Evolutionary conservation across 2,797 vertebrate species (phyloP).

Genomic region (Danio choprae): DNA sequence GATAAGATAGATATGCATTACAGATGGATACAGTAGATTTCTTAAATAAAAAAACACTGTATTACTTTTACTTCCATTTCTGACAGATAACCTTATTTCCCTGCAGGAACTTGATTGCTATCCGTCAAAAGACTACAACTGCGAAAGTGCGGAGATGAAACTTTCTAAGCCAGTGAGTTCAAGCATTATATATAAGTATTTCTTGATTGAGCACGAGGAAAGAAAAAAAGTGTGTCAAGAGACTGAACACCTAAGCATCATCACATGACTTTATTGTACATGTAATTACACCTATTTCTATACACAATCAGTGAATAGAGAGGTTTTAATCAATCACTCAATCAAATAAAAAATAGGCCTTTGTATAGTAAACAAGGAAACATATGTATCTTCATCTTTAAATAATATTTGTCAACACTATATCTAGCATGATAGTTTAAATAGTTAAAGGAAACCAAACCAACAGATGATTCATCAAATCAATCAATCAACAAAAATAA

Average conservation of each 20-base stretch:
- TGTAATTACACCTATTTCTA: background rate
- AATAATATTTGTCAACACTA: too few species aligned
- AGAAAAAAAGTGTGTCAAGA: background rate
- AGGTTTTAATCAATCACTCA: too few species aligned
- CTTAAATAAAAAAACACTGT: background rate
- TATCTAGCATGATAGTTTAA: too few species aligned
- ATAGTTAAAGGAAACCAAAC: too few species aligned
- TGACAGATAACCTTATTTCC: slow-evolving; percentile 6
- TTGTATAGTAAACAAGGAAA: too few species aligned
- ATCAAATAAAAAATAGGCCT: too few species aligned
- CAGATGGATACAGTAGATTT: background rate
- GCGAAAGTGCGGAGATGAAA: slow-evolving; percentile 59
- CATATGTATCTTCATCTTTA: too few species aligned
- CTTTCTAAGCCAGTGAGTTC: slow-evolving; percentile 20
- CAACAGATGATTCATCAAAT: too few species aligned
- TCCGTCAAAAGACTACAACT: slow-evolving; percentile 73
- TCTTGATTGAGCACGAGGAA: slow-evolving; percentile 23
- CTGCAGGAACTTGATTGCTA: slow-evolving; percentile 73
- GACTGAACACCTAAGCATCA: background rate
- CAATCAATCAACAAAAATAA: too few species aligned
- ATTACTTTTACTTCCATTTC: slow-evolving; percentile 20
- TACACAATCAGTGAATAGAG: too few species aligned
- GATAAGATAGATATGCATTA: background rate
- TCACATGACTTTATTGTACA: slow-evolving; percentile 1
- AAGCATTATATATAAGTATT: background rate